Evolutionary conservation across 2,797 vertebrate species (phyloP), one percentile per base, ranked within the genome.

Genomic region (Silurus aristotelis): DNA sequence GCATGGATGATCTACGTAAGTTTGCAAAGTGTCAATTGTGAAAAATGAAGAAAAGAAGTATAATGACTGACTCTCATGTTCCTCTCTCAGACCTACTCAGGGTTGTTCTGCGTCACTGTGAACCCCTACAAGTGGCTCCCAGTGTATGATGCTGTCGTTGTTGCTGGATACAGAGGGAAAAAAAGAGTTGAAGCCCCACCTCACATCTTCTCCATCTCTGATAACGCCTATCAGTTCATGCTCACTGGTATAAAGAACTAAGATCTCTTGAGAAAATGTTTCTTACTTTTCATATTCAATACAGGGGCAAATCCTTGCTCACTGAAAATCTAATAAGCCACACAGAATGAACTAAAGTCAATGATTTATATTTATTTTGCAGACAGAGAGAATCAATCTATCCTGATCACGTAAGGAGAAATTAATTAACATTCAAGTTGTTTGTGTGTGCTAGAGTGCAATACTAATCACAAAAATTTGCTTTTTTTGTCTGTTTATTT

Each of bases 191-290:
- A 96, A 92, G 95, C 94, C 63, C 96, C 96, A 2, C 95, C 96
- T 25, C 96, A 96, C 93, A 96, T 96, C 94, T 96, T 96, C 91
- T 95, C 96, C 91, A 96, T 96, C 92, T 96, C 96, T 80, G 96
- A 96, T 89, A 95, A 95, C 0, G 96, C 96, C 88, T 96, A 96
- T 90, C 96, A 96, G 93, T 93, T 91, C 91, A 96, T 96, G 95
- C 82, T 95, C 80, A 95, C 95, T 17, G 95, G 95, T 96, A 85
- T 56, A 3, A 56, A 25, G 13, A 7, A 9, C 25, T 66, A 15
- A 67, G 2, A 27, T 22, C 2, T 25, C 15, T 48, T 64, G 1
- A 14, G 15, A 10, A 52, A 52, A 52, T 52, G 48, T 7, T 52
- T 52, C 48, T 38, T 52, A 52, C 8, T 10, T 52, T 52, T 52